These are phyloP conservation scores for Lepidurus arcticus DNA, from an alignment of 1,140 invertebrate species.

Conservation along the genomic window DNA sequence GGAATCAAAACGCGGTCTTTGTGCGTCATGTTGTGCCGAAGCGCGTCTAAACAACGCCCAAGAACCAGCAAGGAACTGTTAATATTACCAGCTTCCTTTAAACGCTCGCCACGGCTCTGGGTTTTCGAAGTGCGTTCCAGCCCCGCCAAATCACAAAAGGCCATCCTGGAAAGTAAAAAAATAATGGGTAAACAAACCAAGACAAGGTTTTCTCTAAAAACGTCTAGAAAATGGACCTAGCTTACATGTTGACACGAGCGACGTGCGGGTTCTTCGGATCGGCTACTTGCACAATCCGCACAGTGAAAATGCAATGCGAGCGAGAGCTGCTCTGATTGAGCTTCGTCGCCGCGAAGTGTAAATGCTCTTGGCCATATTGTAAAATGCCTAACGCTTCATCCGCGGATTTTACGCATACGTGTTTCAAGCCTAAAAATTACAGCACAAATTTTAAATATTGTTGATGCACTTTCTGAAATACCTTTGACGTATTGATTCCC, in stretches of 20 bases:
- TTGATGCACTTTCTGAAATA: conserved; percentile 37
- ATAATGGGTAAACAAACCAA: not conserved
- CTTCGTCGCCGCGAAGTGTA: conserved; percentile 75
- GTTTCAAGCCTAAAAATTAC: conserved; percentile 51
- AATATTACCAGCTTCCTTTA: conserved; percentile 84
- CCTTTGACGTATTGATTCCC: conserved; percentile 68
- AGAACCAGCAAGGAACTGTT: conserved; percentile 83
- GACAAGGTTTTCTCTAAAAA: not conserved
- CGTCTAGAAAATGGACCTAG: not conserved
- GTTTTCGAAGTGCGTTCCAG: conserved; percentile 82
- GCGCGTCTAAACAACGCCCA: conserved; percentile 70
- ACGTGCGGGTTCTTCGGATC: conserved; percentile 9
- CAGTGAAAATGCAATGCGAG: conserved; percentile 81
- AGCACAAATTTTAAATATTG: too few species aligned
- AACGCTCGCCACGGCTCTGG: conserved; percentile 67
- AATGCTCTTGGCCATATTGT: conserved; percentile 67
- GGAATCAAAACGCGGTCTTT: conserved; percentile 50
- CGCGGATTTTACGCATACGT: conserved; percentile 64
- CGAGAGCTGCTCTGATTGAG: conserved; percentile 78
- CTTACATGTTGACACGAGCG: conserved; percentile 30
- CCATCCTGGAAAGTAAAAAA: conserved; percentile 43
- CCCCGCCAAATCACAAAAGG: conserved; percentile 87
- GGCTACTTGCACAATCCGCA: conserved; percentile 58
- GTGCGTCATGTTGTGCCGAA: conserved; percentile 49
- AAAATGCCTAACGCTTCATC: conserved; percentile 76